Evolutionary conservation across 2,797 vertebrate species (phyloP), one percentile per base, ranked within the genome.

Genomic region (Phoebastria nigripes): DNA sequence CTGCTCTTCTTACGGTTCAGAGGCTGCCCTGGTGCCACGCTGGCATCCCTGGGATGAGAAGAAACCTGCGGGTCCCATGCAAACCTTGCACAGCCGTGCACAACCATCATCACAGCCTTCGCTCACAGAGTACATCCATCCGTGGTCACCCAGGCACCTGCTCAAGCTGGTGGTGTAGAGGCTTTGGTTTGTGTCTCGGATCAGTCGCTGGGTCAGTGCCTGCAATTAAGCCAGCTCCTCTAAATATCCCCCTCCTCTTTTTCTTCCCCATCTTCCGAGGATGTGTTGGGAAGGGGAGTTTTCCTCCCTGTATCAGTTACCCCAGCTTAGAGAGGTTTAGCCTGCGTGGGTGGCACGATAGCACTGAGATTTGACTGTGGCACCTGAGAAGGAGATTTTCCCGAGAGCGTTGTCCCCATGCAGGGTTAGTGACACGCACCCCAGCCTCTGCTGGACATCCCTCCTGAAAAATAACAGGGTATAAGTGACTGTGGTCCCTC

Each of bases 391-490:
- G 19, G 35, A 33, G 17, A 58, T 59, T 91, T 90, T 42, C 84
- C 88, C 25, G 28, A 85, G 82, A 58, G 39, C 3, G 1, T 63
- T 55, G 17, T 17, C 13, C 28, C 16, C 14, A 8, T 1, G 2
- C 22, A 39, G 19, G 28, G 25, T 29, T 70, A 49, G 35, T 2
- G 26, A 24, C 4, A 4, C 12, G 26, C 15, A 37, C 14, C 18
- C 26, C 37, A 41, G 35, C 18, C 46, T n/a, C 65, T 0, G 0
- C 28, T 1, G 1, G 65, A n/a, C 29, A 15, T n/a, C 39, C 6
- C 29, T 52, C 39, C 46, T 51, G 59, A 66, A 74, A 46, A 82
- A 46, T 46, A 59, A 24, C 1, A 1, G 20, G 21, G 4, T 13
- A 0, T 14, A 37, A 37, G 33, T 61, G n/a, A 18, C 29, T 54